Evolutionary conservation across 2,113 vertebrate genomes (phyloP).

Genomic region (Hippocampus guttulatus): DNA sequence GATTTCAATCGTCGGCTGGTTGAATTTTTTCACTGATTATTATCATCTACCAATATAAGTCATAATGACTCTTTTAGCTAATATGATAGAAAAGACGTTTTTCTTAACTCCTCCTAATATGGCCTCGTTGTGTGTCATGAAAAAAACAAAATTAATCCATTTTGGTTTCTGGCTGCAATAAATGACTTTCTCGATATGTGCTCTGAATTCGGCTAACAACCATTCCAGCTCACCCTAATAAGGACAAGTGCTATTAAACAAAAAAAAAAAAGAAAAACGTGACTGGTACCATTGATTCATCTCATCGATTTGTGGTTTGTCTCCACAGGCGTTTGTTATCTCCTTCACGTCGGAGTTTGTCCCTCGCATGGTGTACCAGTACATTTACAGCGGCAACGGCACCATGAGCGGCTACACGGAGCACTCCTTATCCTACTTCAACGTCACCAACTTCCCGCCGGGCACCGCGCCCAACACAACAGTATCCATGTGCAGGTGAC

Average conservation of each 20-base stretch:
- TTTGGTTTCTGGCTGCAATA: too few relatives aligned
- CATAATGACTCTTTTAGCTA: too few relatives aligned
- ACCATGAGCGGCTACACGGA: slow-evolving; percentile 92
- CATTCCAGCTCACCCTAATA: background rate
- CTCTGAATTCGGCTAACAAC: background rate
- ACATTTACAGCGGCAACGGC: slow-evolving; percentile 86
- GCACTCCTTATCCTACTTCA: slow-evolving; percentile 94
- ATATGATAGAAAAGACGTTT: too few relatives aligned
- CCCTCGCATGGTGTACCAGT: slow-evolving; percentile 91
- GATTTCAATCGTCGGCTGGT: too few relatives aligned
- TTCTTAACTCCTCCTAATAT: too few relatives aligned
- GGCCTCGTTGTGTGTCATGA: too few relatives aligned
- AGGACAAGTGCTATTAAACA: background rate
- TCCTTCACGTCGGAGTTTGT: slow-evolving; percentile 97
- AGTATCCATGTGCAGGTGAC: slow-evolving; percentile 91
- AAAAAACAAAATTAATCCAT: too few relatives aligned
- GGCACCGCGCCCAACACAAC: slow-evolving; percentile 84
- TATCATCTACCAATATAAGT: too few relatives aligned
- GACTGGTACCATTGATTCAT: background rate
- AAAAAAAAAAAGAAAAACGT: too few relatives aligned
- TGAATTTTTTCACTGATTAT: too few relatives aligned
- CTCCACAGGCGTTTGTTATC: slow-evolving; percentile 90
- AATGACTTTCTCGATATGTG: background rate
- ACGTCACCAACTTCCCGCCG: slow-evolving; percentile 85
- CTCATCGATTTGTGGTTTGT: slow-evolving; percentile 12